These are phyloP conservation scores for Tautogolabrus adspersus DNA, from an alignment of 2,113 vertebrate species.

Conservation along the genomic window DNA sequence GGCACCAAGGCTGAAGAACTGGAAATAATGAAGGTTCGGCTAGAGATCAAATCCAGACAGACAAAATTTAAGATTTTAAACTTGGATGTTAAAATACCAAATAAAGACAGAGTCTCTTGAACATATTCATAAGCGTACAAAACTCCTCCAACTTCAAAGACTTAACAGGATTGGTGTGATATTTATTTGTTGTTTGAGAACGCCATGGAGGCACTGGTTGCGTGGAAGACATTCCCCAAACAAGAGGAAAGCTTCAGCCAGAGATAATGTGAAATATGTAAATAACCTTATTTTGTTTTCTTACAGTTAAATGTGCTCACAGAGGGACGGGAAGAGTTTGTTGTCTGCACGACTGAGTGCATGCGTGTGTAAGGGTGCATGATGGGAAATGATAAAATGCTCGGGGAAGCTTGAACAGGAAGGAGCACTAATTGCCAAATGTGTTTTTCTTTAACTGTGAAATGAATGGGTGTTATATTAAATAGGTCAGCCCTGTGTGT, in stretches of 20 bases:
- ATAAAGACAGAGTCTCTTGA: background rate
- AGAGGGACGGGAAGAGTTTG: background rate
- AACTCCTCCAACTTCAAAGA: background rate
- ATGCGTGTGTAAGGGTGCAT: background rate
- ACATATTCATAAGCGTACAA: background rate
- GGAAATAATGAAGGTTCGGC: background rate
- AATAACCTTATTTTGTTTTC: background rate
- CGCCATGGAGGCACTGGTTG: background rate
- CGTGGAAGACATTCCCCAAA: background rate
- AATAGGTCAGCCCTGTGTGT: background rate
- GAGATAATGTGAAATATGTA: background rate
- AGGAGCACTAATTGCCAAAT: slow-evolving; percentile 11
- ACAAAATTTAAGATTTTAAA: no score
- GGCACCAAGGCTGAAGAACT: background rate
- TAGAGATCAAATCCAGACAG: background rate
- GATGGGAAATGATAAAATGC: background rate
- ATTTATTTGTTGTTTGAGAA: background rate
- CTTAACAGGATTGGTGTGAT: background rate
- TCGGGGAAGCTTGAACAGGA: slow-evolving; percentile 2
- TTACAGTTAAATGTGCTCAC: slow-evolving; percentile 11
- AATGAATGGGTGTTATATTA: slow-evolving; percentile 6
- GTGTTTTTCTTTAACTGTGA: slow-evolving; percentile 51
- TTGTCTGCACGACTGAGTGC: background rate
- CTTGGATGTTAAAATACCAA: no score
- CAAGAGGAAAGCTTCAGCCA: background rate